Evolutionary conservation across 2,113 vertebrate species (phyloP).

Genomic region (Semicossyphus pulcher): DNA sequence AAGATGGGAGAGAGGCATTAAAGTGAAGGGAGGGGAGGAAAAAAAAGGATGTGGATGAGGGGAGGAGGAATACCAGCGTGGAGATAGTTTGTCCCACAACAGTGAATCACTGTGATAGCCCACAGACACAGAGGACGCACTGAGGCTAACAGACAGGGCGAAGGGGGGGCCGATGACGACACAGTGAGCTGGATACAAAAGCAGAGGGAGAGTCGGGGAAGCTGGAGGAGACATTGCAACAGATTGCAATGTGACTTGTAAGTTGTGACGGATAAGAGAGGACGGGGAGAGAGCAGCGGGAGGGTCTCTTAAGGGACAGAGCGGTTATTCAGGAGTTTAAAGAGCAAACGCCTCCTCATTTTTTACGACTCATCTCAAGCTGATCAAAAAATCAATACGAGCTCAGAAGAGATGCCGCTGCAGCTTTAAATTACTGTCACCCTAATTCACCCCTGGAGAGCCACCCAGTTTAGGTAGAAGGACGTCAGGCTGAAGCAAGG

Average conservation of each 20-base stretch:
- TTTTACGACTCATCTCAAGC: conserved; percentile 55
- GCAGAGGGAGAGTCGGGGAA: conserved; percentile 19
- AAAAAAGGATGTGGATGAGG: conserved; percentile 14
- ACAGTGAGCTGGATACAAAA: conserved; percentile 27
- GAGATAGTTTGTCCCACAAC: conserved; percentile 41
- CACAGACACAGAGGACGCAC: conserved; percentile 29
- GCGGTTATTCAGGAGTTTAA: conserved; percentile 50
- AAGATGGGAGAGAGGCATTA: conserved; percentile 32
- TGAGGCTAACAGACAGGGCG: conserved; percentile 30
- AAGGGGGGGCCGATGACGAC: conserved; percentile 24
- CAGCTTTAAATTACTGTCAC: conserved; percentile 49
- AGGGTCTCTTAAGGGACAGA: conserved; percentile 17
- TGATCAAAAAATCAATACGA: conserved; percentile 60
- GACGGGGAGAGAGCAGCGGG: neutral
- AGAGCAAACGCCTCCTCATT: conserved; percentile 46
- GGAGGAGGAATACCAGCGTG: conserved; percentile 24
- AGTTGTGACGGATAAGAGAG: conserved; percentile 30
- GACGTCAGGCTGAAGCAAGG: conserved; percentile 26
- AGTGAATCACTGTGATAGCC: conserved; percentile 49
- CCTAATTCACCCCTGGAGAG: conserved; percentile 39
- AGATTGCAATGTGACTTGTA: conserved; percentile 45
- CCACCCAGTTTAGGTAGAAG: neutral
- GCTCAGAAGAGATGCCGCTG: conserved; percentile 15
- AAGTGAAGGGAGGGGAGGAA: neutral
- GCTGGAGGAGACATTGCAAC: conserved; percentile 30